Percentiles rank a stretch among this genome's conserved stretches.
Conservation (phyloP, 2,888 invertebrate genomes). For the Mythimna lalbum region DNA sequence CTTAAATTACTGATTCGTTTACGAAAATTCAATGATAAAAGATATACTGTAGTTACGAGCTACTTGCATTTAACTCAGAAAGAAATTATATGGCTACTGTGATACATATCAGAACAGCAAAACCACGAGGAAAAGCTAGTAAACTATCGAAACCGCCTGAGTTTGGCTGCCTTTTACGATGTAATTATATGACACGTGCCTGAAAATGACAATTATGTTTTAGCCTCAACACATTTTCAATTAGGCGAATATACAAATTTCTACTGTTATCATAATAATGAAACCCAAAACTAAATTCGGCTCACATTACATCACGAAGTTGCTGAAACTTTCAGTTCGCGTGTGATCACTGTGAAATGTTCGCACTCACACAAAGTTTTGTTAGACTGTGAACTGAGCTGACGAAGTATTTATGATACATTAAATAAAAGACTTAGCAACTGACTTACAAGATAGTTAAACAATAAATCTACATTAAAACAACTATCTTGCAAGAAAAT, state of each 20-base stretch:
- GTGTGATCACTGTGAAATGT: slow-evolving; percentile 40
- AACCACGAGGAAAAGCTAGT: not conserved
- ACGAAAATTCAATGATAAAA: too few species aligned
- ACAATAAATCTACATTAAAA: not conserved
- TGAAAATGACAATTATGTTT: slow-evolving; percentile 2
- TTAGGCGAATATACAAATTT: not conserved
- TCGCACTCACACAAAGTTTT: slow-evolving; percentile 7
- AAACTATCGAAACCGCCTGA: not conserved
- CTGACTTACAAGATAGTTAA: not conserved
- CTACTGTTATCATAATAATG: slow-evolving; percentile 16
- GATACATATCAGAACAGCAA: too few species aligned
- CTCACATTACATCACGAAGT: slow-evolving; percentile 25
- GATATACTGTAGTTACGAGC: too few species aligned
- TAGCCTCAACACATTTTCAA: slow-evolving; percentile 10
- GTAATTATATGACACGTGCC: not conserved
- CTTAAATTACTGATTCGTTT: too few species aligned
- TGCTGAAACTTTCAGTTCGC: slow-evolving; percentile 22
- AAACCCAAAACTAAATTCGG: slow-evolving; percentile 26
- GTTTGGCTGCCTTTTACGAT: not conserved
- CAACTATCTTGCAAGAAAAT: too few species aligned
- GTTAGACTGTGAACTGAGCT: not conserved
- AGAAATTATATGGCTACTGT: too few species aligned
- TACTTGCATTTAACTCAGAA: too few species aligned
- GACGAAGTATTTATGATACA: not conserved
- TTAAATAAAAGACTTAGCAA: not conserved